These are phyloP conservation scores for Ifrita kowaldi DNA, from an alignment of 2,113 vertebrate genomes.

Conservation along the genomic window DNA sequence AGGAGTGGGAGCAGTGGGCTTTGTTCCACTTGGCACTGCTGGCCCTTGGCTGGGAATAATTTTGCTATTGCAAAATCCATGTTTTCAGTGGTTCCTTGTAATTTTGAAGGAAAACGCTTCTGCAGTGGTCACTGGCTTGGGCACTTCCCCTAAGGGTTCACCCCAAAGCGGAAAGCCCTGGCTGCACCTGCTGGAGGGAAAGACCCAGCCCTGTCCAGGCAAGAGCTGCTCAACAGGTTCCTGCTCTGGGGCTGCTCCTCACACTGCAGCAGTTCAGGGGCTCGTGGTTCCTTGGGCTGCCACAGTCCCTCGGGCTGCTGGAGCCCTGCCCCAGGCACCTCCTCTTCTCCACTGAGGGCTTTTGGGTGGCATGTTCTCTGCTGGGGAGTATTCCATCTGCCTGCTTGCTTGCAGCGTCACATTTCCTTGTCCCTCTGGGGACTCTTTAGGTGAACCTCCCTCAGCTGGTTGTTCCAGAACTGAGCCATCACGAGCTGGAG, in stretches of 20 bases:
- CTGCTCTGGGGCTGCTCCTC: background rate
- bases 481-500: background rate
- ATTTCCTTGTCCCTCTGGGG: background rate
- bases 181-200: background rate
- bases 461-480: background rate
- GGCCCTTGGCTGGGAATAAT: background rate
- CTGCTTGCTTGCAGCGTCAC: background rate
- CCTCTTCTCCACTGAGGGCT: background rate
- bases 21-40: background rate
- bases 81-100: background rate
- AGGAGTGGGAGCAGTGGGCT: background rate
- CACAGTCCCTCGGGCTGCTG: background rate
- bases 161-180: background rate
- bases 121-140: accelerated
- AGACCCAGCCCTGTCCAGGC: accelerated
- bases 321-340: background rate
- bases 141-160: background rate
- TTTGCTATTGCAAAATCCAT: background rate
- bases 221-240: background rate
- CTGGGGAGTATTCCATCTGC: background rate
- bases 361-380: background rate
- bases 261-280: background rate
- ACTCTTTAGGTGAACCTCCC: background rate
- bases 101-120: background rate
- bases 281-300: accelerated